Evolutionary conservation across 2,888 invertebrate species (phyloP).

Genomic region (Cactoblastis cactorum): DNA sequence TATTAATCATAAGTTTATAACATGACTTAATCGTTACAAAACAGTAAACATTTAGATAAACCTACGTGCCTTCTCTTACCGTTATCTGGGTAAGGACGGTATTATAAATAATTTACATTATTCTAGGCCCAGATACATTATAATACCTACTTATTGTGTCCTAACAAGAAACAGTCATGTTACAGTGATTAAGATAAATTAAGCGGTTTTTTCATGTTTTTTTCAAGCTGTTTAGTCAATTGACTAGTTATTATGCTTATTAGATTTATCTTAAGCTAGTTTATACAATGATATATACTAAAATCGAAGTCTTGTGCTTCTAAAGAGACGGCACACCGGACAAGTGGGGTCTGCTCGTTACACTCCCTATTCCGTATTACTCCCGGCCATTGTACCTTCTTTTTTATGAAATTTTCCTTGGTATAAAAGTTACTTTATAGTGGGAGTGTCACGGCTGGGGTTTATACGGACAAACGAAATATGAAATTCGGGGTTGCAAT

Average conservation of each 20-base stretch:
- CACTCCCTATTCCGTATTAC: too few species aligned
- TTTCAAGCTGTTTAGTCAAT: constrained; percentile 49
- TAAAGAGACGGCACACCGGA: constrained; percentile 47
- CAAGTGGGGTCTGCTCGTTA: too few species aligned
- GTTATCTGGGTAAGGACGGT: constrained; percentile 76
- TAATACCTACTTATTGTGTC: constrained; percentile 27
- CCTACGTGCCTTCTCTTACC: constrained; percentile 69
- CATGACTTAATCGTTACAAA: constrained; percentile 77
- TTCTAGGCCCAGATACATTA: constrained; percentile 69
- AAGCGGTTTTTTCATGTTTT: constrained; percentile 34
- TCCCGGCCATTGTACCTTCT: too few species aligned
- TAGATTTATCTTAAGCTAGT: constrained; percentile 40
- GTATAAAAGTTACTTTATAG: too few species aligned
- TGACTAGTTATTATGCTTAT: constrained; percentile 54
- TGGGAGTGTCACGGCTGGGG: too few species aligned
- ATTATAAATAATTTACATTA: constrained; percentile 70
- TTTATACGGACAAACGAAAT: too few species aligned
- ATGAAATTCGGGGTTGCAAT: too few species aligned
- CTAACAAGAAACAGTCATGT: constrained; percentile 24
- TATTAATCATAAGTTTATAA: constrained; percentile 76
- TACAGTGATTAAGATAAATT: constrained; percentile 23
- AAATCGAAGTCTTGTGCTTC: constrained; percentile 59
- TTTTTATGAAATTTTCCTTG: too few species aligned
- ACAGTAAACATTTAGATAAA: constrained; percentile 73
- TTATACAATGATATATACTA: constrained; percentile 45